A percentile compares a stretch with the other conserved stretches of the same genome.
Conservation (phyloP, 2,797 vertebrate species). For the Bufotes viridis region DNA sequence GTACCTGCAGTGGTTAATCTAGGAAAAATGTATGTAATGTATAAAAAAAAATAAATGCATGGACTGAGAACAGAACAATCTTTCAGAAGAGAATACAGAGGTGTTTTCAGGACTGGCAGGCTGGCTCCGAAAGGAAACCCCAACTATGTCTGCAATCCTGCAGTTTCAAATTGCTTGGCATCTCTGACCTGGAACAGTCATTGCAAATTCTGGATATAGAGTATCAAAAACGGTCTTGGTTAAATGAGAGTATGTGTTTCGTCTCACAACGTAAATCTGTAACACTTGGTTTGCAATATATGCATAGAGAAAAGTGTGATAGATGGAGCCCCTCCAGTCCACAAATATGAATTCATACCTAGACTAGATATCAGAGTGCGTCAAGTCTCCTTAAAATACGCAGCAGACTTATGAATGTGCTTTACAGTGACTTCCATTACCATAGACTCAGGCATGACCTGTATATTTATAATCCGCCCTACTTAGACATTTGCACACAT, state of each 20-base stretch:
- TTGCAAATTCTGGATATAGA: background rate
- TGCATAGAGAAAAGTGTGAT: slow-evolving; percentile 47
- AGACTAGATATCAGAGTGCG: slow-evolving; percentile 31
- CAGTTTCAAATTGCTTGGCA: slow-evolving; percentile 41
- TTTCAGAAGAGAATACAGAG: slow-evolving; percentile 47
- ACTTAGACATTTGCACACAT: background rate
- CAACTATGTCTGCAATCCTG: slow-evolving; percentile 51
- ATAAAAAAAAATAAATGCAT: slow-evolving; percentile 32
- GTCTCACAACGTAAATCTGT: slow-evolving; percentile 26
- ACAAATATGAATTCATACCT: slow-evolving; percentile 30
- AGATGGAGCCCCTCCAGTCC: slow-evolving; percentile 31
- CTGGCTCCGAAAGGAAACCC: slow-evolving; percentile 48
- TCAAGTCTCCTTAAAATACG: slow-evolving; percentile 21
- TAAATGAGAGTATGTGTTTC: slow-evolving; percentile 46
- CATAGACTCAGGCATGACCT: background rate
- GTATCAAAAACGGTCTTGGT: slow-evolving; percentile 10
- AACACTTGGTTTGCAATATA: slow-evolving; percentile 16
- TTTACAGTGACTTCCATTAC: background rate
- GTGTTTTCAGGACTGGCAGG: slow-evolving; percentile 28
- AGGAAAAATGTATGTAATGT: slow-evolving; percentile 49
- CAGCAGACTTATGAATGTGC: background rate
- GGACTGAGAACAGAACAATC: slow-evolving; percentile 42
- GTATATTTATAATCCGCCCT: background rate
- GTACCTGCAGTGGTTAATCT: slow-evolving; percentile 11
- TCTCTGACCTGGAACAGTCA: slow-evolving; percentile 42